Base-by-base conservation (phyloP, 1,140 invertebrate genomes). In the Euwallacea similis region DNA sequence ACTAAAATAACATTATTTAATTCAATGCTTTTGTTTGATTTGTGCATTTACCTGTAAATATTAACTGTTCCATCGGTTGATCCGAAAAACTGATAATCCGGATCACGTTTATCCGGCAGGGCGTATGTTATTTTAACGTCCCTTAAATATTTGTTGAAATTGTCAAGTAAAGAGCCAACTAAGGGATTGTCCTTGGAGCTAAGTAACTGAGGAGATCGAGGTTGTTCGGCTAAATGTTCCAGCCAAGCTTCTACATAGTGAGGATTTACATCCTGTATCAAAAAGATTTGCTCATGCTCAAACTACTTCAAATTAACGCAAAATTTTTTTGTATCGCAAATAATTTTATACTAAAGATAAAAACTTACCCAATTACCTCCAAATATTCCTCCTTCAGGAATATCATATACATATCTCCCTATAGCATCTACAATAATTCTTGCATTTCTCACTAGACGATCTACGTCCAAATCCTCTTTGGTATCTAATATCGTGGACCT, bases 11-110 rank as follows among this genome's bases (percentile, higher is more conserved):
- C 50, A 16, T 50, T 50, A 64, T 15, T 42, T 13, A 41, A 42
- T 0, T 41, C 16, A 0, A 42, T 10, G 0, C 42, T 0, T 13
- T 61, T n/a, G 0, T 42, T n/a, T n/a, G n/a, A 43, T 42, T 42
- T 13, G 13, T 13, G 9, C 10, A 60, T 55, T 86, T 85, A 95
- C 92, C 92, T 94, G 82, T 97, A 98, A 56, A 96, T 89, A 82
- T 93, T 93, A 74, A 98, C 87, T 44, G 83, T 86, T 6, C 93
- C 90, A 76, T 87, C 87, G 0, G 92, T 89, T 59, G 90, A 88
- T 76, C 93, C 90, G 82, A 97, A 98, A 76, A 98, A 93, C 68
- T 93, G 87, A 84, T 96, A 96, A 80, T 98, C 96, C 0, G 96
- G 95, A 81, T 98, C 96, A 58, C 95, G 84, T 79, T 90, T 92